Evolutionary conservation across 2,888 invertebrate genomes (phyloP).

Genomic region (Pegoplata infirma): DNA sequence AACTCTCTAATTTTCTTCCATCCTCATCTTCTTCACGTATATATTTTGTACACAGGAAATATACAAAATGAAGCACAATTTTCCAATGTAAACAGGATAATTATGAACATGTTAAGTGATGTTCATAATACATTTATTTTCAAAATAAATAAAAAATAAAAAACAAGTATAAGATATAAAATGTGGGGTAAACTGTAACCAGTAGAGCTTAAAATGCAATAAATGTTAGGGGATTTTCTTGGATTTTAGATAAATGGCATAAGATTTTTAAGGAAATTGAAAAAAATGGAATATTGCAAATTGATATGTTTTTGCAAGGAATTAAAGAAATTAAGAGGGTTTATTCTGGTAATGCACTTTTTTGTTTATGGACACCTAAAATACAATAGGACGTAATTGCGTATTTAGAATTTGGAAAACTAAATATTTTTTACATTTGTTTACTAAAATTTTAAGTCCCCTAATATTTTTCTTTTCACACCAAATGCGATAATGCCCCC

Average conservation of each 20-base stretch:
- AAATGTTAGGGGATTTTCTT: background rate
- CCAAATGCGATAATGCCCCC: too few relatives aligned
- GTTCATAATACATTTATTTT: constrained; percentile 40
- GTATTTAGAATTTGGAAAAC: too few relatives aligned
- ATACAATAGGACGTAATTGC: too few relatives aligned
- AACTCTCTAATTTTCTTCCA: too few relatives aligned
- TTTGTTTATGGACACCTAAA: too few relatives aligned
- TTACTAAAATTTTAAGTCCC: too few relatives aligned
- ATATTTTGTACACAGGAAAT: constrained; percentile 44
- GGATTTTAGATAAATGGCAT: background rate
- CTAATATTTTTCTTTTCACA: too few relatives aligned
- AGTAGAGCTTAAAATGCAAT: background rate
- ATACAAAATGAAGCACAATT: constrained; percentile 52
- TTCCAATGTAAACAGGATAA: constrained; percentile 67
- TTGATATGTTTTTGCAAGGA: too few relatives aligned
- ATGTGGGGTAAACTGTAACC: background rate
- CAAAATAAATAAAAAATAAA: constrained; percentile 33
- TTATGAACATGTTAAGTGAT: constrained; percentile 65
- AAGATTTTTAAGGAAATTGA: background rate
- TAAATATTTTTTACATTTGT: too few relatives aligned
- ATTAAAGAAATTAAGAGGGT: too few relatives aligned
- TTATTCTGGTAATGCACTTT: too few relatives aligned
- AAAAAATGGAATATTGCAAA: too few relatives aligned
- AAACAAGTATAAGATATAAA: background rate
- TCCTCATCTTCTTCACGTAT: constrained; percentile 7